These are phyloP conservation scores for Brenthis ino DNA, from an alignment of 2,888 invertebrate genomes.

Conservation along the genomic window DNA sequence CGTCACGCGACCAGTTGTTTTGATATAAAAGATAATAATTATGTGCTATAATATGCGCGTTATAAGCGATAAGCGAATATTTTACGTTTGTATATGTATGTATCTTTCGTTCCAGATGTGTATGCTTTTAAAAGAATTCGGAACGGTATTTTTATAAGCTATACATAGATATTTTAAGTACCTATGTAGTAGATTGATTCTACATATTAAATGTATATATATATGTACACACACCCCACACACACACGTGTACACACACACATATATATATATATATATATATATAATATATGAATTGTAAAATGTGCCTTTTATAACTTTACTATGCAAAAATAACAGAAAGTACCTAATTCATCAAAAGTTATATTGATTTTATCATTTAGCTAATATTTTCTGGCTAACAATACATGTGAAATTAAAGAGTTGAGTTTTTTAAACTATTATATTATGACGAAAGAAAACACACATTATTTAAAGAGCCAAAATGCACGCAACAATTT, in stretches of 20 bases:
- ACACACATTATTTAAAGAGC: constrained; percentile 4
- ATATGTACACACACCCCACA: no score
- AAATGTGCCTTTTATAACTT: no score
- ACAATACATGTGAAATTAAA: neutral
- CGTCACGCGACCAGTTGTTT: constrained; percentile 28
- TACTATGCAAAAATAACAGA: no score
- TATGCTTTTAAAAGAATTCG: constrained; percentile 3
- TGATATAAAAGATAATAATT: constrained; percentile 28
- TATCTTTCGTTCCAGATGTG: neutral
- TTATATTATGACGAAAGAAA: constrained; percentile 15
- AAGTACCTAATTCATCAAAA: no score
- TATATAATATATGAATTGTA: no score
- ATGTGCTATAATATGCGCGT: constrained; percentile 15
- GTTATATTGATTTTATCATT: no score
- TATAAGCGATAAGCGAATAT: neutral
- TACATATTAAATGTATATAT: no score
- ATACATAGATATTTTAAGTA: no score
- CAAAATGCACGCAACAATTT: constrained; percentile 15
- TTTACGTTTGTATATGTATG: neutral
- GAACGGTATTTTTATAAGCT: neutral
- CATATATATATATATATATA: no score
- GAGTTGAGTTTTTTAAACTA: neutral
- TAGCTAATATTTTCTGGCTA: no score
- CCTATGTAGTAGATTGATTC: no score
- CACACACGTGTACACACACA: no score